Base-by-base conservation (phyloP, 2,113 vertebrate species). In the Oncorhynchus kisutch region DNA sequence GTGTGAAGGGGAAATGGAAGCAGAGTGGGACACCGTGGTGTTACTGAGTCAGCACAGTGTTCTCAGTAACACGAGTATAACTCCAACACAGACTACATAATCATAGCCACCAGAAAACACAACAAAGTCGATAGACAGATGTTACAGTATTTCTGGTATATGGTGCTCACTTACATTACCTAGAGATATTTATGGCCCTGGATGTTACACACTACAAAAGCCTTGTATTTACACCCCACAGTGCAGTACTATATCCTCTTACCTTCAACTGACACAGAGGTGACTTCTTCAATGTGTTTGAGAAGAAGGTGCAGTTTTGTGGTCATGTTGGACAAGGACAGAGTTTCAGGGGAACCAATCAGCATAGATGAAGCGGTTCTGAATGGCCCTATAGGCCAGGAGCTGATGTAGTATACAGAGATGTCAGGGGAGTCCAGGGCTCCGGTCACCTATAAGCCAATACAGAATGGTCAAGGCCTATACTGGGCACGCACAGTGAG, bases 201-300 rank as follows among this genome's bases (percentile, higher is more conserved):
- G 39, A 9, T 2, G 39, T 45, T 45, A 45, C 39, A 12, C 39
- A 2, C 39, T 2, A 45, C 39, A 45, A 45, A 11, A 11, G 9
- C 9, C 8, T 45, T 45, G 39, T 11, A 45, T 11, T 45, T 39
- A 39, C 39, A 39, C 39, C 39, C 14, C 59, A 62, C 51, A 18
- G 13, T 54, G 13, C 4, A 54, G 16, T 54, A 54, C 3, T 24
- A 49, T 74, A 24, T 70, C 39, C 31, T 16, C 78, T 84, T 85
- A 97, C 97, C 97, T 94, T 93, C 81, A 72, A 96, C 94, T 2
- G 82, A 82, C 2, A 93, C 20, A 76, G 82, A 78, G 34, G 93
- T 90, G 86, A 96, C 94, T 86, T 95, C 96, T 3, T 91, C 91
- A 25, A 92, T 73, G 0, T 82, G 79, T 70, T 81, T 87, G 78